A percentile compares a stretch with the other conserved stretches of the same genome.
phyloP scores from a whole-genome alignment of 2,888 invertebrate species.

The Lutraria lutraria region DNA sequence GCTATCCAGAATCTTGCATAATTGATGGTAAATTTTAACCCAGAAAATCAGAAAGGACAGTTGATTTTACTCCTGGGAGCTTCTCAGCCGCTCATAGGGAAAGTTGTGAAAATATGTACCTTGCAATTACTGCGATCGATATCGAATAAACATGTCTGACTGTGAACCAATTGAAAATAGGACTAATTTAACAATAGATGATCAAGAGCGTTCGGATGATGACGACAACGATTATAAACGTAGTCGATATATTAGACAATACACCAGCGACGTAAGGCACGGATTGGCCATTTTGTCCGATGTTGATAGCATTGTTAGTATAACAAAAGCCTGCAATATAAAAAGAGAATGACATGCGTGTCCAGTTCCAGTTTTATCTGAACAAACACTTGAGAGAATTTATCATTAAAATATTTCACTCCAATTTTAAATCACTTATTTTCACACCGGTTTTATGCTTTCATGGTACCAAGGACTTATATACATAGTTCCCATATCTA shows the following conservation, averaged over 20 bases:
- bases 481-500: too few relatives aligned
- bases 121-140: constrained; percentile 45
- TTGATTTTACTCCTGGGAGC: constrained; percentile 35
- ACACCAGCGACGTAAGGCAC: neutral
- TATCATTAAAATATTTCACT: too few relatives aligned
- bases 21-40: neutral
- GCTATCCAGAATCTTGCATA: constrained; percentile 8
- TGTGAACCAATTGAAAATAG: constrained; percentile 23
- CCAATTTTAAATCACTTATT: too few relatives aligned
- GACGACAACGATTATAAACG: constrained; percentile 6
- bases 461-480: too few relatives aligned
- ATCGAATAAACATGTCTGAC: constrained; percentile 14
- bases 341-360: too few relatives aligned
- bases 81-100: constrained; percentile 36
- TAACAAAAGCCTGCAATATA: too few relatives aligned
- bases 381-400: too few relatives aligned
- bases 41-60: neutral
- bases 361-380: too few relatives aligned
- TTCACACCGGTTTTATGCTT: too few relatives aligned
- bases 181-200: constrained; percentile 34
- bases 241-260: constrained; percentile 12
- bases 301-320: neutral
- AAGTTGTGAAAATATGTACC: constrained; percentile 48
- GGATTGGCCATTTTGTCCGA: neutral
- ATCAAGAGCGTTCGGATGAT: constrained; percentile 28